phyloP scores from a whole-genome alignment of 2,113 vertebrate species.

The Typhlomys cinereus region DNA sequence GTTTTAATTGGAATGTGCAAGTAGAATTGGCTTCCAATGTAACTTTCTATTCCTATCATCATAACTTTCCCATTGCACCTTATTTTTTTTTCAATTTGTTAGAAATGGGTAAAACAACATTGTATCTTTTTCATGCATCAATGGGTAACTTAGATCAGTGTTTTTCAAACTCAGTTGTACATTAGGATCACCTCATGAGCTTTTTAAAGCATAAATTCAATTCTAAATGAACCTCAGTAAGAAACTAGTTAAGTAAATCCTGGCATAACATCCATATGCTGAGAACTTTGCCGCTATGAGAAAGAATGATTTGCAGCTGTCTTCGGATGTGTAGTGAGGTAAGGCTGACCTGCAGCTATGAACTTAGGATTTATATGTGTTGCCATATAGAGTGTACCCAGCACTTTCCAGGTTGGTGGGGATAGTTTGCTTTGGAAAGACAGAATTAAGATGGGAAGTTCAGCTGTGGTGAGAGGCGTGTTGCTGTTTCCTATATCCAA shows the following conservation, averaged over 20 bases:
- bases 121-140: conserved; percentile 13
- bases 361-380: background rate
- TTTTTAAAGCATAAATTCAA: conserved; percentile 40
- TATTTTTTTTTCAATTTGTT: conserved; percentile 27
- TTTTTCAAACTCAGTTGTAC: background rate
- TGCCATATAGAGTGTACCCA: background rate
- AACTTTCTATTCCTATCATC: conserved; percentile 9
- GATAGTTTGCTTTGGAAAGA: background rate
- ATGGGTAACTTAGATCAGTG: background rate
- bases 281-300: background rate
- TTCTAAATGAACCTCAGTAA: background rate
- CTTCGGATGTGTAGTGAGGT: background rate
- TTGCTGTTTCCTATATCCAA: background rate
- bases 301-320: background rate
- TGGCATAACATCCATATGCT: background rate
- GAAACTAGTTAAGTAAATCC: background rate
- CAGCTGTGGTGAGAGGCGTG: background rate
- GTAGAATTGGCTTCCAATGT: background rate
- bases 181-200: background rate
- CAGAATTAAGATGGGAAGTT: background rate
- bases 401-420: too few species aligned
- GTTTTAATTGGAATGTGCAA: background rate
- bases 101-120: background rate
- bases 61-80: background rate
- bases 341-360: background rate